Evolutionary conservation across 2,113 vertebrate genomes (phyloP), one percentile per base, ranked within the genome.

Genomic region (Nerophis ophidion): DNA sequence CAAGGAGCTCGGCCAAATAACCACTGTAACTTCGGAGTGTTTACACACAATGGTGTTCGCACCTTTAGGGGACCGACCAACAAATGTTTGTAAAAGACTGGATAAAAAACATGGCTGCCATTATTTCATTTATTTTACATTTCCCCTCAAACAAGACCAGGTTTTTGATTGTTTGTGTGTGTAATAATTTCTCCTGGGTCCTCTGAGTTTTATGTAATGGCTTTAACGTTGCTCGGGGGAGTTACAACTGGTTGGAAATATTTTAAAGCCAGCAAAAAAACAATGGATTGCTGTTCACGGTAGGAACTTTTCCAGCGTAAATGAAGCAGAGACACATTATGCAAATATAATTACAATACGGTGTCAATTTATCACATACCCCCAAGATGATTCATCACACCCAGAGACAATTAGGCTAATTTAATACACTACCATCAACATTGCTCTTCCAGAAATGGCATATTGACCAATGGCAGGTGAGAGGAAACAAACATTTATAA

Each of bases 291-390:
- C 44, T 38, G 57, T 63, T 48, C 61, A 5, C 2, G 11, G 40
- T 3, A 8, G 58, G 74, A 63, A 66, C 82, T 84, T 26, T 72
- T 81, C 67, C 49, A 70, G 66, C 19, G 65, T 77, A 88, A 83
- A 85, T 81, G 73, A 87, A 81, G 56, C 74, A 71, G 73, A 79
- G 81, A 72, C 70, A 80, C 76, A 84, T 88, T 86, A 87, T 84
- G 81, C 76, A 88, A 84, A 87, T 84, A 76, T 59, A 81, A 85
- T 82, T 84, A 75, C 26, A 56, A 79, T 66, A 70, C 49, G 59
- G 67, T 72, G 62, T 65, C 76, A 79, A 84, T 87, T 88, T 72
- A 85, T 89, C 79, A 87, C 53, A 87, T 51, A 60, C 11, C 33
- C 59, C 59, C 11, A 56, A 72, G 68, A 80, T 72, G 61, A 74